Evolutionary conservation across 2,888 invertebrate genomes (phyloP).

Genomic region (Latheticus oryzae): DNA sequence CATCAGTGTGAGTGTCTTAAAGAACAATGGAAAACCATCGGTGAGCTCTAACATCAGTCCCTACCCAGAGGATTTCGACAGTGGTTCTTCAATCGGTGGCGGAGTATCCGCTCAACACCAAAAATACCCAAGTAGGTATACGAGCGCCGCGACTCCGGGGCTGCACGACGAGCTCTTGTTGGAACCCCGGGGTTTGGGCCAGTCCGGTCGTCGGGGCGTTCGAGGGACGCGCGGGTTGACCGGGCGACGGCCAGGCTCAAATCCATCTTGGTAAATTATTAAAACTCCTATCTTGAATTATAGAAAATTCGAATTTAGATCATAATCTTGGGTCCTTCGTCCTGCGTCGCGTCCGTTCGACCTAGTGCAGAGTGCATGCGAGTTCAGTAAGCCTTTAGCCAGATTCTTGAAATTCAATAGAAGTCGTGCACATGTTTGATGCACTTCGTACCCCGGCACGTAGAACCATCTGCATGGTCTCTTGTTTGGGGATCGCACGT

Average conservation of each 20-base stretch:
- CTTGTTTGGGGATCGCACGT: slow-evolving; percentile 59
- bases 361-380: slow-evolving; percentile 46
- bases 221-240: slow-evolving; percentile 43
- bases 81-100: slow-evolving; percentile 44
- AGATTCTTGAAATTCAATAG: slow-evolving; percentile 48
- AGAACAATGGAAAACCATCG: slow-evolving; percentile 60
- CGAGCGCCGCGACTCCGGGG: slow-evolving; percentile 44
- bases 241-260: slow-evolving; percentile 28
- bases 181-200: slow-evolving; percentile 39
- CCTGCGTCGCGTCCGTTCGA: slow-evolving; percentile 42
- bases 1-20: slow-evolving; percentile 64
- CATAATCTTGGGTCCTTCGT: slow-evolving; percentile 30
- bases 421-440: slow-evolving; percentile 59
- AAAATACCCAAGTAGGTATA: slow-evolving; percentile 64
- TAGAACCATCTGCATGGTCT: slow-evolving; percentile 61
- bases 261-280: slow-evolving; percentile 11
- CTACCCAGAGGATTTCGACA: slow-evolving; percentile 62
- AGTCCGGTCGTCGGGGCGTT: slow-evolving; percentile 44
- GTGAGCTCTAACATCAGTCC: slow-evolving; percentile 55
- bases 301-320: slow-evolving; percentile 8
- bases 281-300: not conserved
- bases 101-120: slow-evolving; percentile 58
- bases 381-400: slow-evolving; percentile 46
- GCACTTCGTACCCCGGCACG: slow-evolving; percentile 60
- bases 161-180: slow-evolving; percentile 27